Evolutionary conservation across 1,140 invertebrate genomes (phyloP).

Genomic region (Cyrtorhinus lividipennis): DNA sequence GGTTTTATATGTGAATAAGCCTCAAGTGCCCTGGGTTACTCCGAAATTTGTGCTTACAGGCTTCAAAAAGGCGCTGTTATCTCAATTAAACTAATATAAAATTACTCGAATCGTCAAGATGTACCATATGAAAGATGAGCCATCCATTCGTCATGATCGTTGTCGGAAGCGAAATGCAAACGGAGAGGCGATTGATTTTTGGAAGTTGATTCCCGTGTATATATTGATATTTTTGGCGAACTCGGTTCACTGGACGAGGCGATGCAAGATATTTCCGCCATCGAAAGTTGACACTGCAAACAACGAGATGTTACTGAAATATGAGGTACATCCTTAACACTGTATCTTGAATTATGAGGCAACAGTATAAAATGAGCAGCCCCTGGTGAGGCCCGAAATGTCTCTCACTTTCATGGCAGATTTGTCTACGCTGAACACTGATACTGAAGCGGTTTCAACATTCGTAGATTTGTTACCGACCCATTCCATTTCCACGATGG

Average conservation of each 20-base stretch:
- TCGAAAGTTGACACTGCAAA: slow-evolving; percentile 40
- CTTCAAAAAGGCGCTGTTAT: too few species aligned
- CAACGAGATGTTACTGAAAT: slow-evolving; percentile 14
- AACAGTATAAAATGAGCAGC: too few species aligned
- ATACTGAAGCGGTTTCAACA: slow-evolving; percentile 55
- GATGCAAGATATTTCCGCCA: slow-evolving; percentile 58
- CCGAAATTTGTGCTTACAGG: too few species aligned
- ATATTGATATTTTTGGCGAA: slow-evolving; percentile 51
- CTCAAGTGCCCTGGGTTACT: too few species aligned
- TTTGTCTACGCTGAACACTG: slow-evolving; percentile 38
- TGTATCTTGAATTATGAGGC: too few species aligned
- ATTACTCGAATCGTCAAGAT: slow-evolving; percentile 22
- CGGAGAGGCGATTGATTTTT: slow-evolving; percentile 37
- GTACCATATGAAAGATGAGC: slow-evolving; percentile 51
- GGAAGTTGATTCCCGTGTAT: slow-evolving; percentile 44
- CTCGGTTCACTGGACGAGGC: slow-evolving; percentile 60
- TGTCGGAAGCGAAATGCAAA: slow-evolving; percentile 59
- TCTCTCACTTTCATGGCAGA: slow-evolving; percentile 22
- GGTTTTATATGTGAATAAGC: too few species aligned
- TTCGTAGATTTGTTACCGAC: slow-evolving; percentile 38
- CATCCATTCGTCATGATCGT: slow-evolving; percentile 76
- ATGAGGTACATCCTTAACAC: slow-evolving; percentile 16
- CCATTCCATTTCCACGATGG: slow-evolving; percentile 68
- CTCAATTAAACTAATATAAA: background rate
- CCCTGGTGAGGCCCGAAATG: too few species aligned